A percentile compares a stretch with the other conserved stretches of the same genome.
Evolutionary conservation across 1,140 invertebrate genomes (phyloP).

Genomic region (Heliothis virescens): DNA sequence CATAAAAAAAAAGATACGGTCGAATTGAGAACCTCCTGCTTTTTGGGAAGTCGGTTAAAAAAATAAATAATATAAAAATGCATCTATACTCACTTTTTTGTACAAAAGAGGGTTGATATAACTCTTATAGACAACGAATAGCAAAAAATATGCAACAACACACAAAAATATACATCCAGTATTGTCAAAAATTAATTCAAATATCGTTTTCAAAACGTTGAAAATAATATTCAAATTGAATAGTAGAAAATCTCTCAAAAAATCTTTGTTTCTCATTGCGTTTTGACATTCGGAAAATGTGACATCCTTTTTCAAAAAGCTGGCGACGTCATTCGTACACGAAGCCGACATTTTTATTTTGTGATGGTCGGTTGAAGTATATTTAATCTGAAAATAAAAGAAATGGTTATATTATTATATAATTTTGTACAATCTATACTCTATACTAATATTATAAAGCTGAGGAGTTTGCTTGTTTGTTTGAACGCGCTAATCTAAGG

Average conservation of each 20-base stretch:
- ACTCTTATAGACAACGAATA: conserved; percentile 66
- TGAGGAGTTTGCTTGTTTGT: no score
- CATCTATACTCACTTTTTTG: conserved; percentile 63
- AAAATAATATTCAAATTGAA: background rate
- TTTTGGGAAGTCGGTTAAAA: no score
- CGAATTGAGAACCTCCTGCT: no score
- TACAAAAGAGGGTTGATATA: conserved; percentile 69
- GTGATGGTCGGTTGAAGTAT: background rate
- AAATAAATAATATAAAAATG: background rate
- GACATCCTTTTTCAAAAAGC: background rate
- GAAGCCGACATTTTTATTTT: background rate
- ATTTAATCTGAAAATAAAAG: background rate
- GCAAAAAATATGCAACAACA: conserved; percentile 55
- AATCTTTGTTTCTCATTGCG: background rate
- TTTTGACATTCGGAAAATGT: background rate
- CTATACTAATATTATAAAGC: no score
- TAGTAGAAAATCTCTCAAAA: background rate
- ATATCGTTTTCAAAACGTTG: conserved; percentile 1
- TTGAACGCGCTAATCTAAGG: no score
- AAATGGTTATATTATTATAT: background rate
- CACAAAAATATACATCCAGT: conserved; percentile 50
- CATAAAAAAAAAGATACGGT: no score
- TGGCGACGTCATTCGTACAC: background rate
- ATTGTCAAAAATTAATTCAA: conserved; percentile 56
- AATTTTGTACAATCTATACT: no score